Percentiles rank a stretch among this genome's conserved stretches.
Evolutionary conservation across 2,797 vertebrate species (phyloP).

Genomic region (Morus bassanus): DNA sequence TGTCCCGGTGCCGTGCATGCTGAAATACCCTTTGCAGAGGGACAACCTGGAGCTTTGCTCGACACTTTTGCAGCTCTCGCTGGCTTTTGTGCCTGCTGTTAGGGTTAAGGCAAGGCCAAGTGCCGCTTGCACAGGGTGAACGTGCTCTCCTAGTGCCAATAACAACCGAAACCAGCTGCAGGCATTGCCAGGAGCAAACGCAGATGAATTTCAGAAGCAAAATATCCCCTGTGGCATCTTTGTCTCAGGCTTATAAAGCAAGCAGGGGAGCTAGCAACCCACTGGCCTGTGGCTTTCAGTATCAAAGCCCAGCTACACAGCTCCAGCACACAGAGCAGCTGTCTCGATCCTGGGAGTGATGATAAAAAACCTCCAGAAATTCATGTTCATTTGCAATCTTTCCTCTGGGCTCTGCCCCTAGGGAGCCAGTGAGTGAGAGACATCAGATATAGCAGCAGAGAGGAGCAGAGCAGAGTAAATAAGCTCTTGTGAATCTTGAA

Average conservation of each 20-base stretch:
- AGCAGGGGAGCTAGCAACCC: neutral
- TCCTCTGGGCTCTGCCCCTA: neutral
- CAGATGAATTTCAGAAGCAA: neutral
- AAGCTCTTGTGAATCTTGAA: neutral
- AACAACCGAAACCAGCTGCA: neutral
- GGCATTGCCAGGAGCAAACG: neutral
- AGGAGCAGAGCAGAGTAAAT: neutral
- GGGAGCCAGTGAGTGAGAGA: neutral
- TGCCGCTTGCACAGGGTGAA: rapidly evolving
- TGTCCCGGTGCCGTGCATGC: rapidly evolving
- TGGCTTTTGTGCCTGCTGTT: neutral
- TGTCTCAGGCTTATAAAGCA: neutral
- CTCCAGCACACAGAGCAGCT: neutral
- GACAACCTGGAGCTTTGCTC: neutral
- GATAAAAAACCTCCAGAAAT: neutral
- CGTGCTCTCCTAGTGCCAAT: rapidly evolving
- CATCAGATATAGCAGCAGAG: neutral
- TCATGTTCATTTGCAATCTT: neutral
- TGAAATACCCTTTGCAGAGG: neutral
- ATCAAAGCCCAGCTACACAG: neutral
- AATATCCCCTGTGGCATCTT: neutral
- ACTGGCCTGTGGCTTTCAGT: neutral
- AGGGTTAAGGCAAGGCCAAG: neutral
- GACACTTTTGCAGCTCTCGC: rapidly evolving
- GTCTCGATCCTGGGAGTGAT: neutral